These are phyloP conservation scores for Diarsia dahlii DNA, from an alignment of 2,888 invertebrate species.

Conservation along the genomic window DNA sequence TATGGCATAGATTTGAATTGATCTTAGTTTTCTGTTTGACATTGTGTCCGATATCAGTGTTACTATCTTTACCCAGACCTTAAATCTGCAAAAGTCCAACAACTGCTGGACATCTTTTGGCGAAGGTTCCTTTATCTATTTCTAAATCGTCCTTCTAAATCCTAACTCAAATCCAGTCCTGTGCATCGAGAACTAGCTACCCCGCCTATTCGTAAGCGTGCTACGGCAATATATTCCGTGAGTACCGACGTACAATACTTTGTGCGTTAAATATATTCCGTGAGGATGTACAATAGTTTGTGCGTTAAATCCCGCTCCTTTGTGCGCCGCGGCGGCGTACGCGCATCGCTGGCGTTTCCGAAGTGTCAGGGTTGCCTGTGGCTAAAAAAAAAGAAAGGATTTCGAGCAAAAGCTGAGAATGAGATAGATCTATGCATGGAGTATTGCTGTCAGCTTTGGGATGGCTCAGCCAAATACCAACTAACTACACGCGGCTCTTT, in stretches of 20 bases:
- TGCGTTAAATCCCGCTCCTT: constrained; percentile 72
- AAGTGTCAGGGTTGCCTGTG: constrained; percentile 63
- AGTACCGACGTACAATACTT: constrained; percentile 75
- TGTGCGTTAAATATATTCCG: constrained; percentile 77
- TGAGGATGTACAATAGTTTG: constrained; percentile 78
- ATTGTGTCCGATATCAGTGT: neutral
- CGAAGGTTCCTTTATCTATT: neutral
- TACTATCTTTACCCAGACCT: too few relatives aligned
- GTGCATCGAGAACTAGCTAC: constrained; percentile 69
- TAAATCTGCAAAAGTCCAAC: too few relatives aligned
- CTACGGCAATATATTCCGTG: constrained; percentile 78
- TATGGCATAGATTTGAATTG: neutral
- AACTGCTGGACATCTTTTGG: too few relatives aligned
- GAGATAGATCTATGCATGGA: neutral
- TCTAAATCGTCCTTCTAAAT: neutral
- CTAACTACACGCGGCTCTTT: too few relatives aligned
- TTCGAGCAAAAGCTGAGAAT: neutral
- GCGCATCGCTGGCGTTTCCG: constrained; percentile 64
- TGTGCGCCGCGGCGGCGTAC: constrained; percentile 71
- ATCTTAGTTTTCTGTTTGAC: neutral
- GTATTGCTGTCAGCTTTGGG: too few relatives aligned
- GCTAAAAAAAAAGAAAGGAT: constrained; percentile 17
- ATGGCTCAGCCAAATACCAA: too few relatives aligned
- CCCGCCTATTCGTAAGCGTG: constrained; percentile 76
- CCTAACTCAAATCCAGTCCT: constrained; percentile 69